These are phyloP conservation scores for Pseudomyrmex concolor DNA, from an alignment of 1,140 invertebrate genomes.

Conservation along the genomic window DNA sequence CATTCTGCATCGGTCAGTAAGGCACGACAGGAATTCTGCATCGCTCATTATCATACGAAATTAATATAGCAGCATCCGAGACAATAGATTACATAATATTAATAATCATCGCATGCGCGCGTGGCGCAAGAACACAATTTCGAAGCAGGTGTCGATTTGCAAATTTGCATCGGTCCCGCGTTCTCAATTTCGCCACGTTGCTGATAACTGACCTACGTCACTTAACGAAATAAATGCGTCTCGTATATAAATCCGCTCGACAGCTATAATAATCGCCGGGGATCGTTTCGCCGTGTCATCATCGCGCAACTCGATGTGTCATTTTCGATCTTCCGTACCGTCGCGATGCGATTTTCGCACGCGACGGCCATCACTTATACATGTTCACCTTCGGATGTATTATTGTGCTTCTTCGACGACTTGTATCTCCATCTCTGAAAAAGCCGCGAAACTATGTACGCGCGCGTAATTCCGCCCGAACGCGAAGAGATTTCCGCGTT, in stretches of 20 bases:
- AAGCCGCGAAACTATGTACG: background rate
- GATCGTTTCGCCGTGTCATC: constrained; percentile 59
- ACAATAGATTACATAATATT: constrained; percentile 64
- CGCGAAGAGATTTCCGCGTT: no score
- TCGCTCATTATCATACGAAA: constrained; percentile 73
- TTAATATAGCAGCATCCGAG: constrained; percentile 66
- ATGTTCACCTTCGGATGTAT: constrained; percentile 34
- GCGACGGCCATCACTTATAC: constrained; percentile 35
- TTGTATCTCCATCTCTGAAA: background rate
- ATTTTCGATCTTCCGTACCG: constrained; percentile 36
- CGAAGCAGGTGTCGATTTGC: constrained; percentile 2
- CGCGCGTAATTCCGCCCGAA: background rate
- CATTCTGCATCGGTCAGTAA: constrained; percentile 48
- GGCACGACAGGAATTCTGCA: constrained; percentile 69
- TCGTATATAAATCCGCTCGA: constrained; percentile 58
- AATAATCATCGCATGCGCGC: constrained; percentile 68
- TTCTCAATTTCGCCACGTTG: constrained; percentile 13
- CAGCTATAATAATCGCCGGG: constrained; percentile 27
- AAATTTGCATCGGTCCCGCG: background rate
- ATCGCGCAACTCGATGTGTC: constrained; percentile 37
- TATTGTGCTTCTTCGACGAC: constrained; percentile 22
- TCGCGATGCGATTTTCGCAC: constrained; percentile 36
- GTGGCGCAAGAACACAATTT: background rate
- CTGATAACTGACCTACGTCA: constrained; percentile 36
- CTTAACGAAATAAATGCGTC: constrained; percentile 39